Percentiles rank a stretch among this genome's conserved stretches.
Conservation (phyloP, 1,140 invertebrate genomes). For the Sminthurinus signatus region DNA sequence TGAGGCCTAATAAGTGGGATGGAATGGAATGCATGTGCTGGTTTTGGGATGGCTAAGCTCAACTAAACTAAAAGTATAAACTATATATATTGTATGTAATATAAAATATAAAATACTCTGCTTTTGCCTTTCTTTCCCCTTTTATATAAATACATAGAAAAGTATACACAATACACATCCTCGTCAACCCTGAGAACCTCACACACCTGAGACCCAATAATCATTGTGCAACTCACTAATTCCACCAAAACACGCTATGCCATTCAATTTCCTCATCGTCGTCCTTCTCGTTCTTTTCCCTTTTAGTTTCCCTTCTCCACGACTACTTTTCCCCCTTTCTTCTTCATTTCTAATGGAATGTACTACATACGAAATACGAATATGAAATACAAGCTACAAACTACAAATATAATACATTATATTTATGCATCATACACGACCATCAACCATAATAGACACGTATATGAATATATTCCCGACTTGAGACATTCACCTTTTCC, state of each 20-base stretch:
- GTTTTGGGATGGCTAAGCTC: not conserved
- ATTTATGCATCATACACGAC: too few relatives aligned
- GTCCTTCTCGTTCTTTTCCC: not conserved
- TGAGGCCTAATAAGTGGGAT: slow-evolving; percentile 17
- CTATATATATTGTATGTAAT: too few relatives aligned
- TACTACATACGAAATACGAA: not conserved
- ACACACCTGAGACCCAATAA: slow-evolving; percentile 37
- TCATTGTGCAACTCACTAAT: slow-evolving; percentile 32
- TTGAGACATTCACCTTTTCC: too few relatives aligned
- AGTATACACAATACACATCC: too few relatives aligned
- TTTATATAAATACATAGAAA: too few relatives aligned
- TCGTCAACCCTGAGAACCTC: slow-evolving; percentile 28
- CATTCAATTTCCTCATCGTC: slow-evolving; percentile 21
- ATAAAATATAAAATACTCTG: too few relatives aligned
- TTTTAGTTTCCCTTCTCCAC: not conserved
- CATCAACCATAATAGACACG: too few relatives aligned
- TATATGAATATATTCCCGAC: too few relatives aligned
- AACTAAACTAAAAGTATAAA: too few relatives aligned
- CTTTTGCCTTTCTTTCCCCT: too few relatives aligned
- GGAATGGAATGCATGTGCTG: not conserved
- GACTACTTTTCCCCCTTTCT: not conserved
- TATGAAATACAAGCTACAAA: too few relatives aligned
- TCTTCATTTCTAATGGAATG: not conserved
- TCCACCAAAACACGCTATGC: slow-evolving; percentile 24
- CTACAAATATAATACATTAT: too few relatives aligned